These are phyloP conservation scores for Luehdorfia chinensis DNA, from an alignment of 1,140 invertebrate species.

Conservation along the genomic window DNA sequence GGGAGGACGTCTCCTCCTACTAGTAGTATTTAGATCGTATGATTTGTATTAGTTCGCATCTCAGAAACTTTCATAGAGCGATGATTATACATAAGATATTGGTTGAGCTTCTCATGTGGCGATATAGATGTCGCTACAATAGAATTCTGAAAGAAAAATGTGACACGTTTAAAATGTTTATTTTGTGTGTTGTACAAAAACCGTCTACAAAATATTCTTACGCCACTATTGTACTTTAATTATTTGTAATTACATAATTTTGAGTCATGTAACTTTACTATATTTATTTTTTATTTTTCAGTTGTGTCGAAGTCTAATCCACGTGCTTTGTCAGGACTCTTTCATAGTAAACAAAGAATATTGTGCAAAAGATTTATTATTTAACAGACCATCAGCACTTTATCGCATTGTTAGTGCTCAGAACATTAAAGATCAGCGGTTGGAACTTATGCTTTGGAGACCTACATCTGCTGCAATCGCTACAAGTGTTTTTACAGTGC, in stretches of 20 bases:
- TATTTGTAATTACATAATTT: neutral
- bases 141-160: too few relatives aligned
- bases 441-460: constrained; percentile 30
- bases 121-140: too few relatives aligned
- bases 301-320: constrained; percentile 23
- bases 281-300: constrained; percentile 11
- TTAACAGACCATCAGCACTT: constrained; percentile 17
- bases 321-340: constrained; percentile 17
- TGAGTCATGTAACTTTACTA: neutral
- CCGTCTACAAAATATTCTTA: too few relatives aligned
- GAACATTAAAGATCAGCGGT: constrained; percentile 1
- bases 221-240: too few relatives aligned
- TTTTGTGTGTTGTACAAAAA: too few relatives aligned
- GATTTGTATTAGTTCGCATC: too few relatives aligned
- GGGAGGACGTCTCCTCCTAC: too few relatives aligned
- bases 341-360: constrained; percentile 23
- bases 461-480: constrained; percentile 17
- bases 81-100: too few relatives aligned
- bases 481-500: constrained; percentile 27
- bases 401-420: constrained; percentile 25
- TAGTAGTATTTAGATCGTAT: too few relatives aligned
- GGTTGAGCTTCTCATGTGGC: too few relatives aligned
- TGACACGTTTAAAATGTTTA: too few relatives aligned
- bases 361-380: neutral
- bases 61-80: too few relatives aligned